Evolutionary conservation across 2,888 invertebrate genomes (phyloP), one percentile per base, ranked within the genome.

Genomic region (Clusia tigrina): DNA sequence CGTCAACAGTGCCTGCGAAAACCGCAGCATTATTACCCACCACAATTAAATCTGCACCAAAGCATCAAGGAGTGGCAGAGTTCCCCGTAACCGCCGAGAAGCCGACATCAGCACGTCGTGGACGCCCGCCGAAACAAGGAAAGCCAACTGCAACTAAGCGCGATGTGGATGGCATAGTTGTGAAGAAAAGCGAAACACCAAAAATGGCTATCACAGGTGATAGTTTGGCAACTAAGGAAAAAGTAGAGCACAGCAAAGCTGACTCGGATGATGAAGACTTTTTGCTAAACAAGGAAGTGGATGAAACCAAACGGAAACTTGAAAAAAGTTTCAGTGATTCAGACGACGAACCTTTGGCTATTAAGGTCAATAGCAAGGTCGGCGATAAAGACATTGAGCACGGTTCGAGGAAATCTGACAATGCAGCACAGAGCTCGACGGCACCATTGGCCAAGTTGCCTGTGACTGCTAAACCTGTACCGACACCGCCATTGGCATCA

Each of bases 341-440:
- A 1, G 89, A 90, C 70, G 89, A 89, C 71, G 90, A 90, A 75
- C 89, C 89, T 10, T 73, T 89, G 57, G 88, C 87, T 20, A 84
- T 84, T 60, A 86, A 88, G 73, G 79, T 88, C 23, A 85, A 85
- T 55, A 51, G 70, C 57, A 77, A 79, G 63, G 66, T 73, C 32
- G 67, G 65, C 60, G 78, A 78, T 58, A 74, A 74, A 51, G 78
- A 74, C 25, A 62, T 66, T 6, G 70, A 68, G 3, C 63, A 64
- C 20, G 18, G 59, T 24, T 65, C 64, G 37, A 69, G 62, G 25
- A 71, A 69, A 66, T 66, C 65, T 2, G 62, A 67, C 51, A 51
- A 63, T 38, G 62, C 64, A 24, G 54, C 32, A 2, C 64, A 51
- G 53, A 56, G 32, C 32, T n/a, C 53, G 26, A 52, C 54, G 24